Conservation (phyloP, 2,888 invertebrate genomes). For the Lysandra coridon region DNA sequence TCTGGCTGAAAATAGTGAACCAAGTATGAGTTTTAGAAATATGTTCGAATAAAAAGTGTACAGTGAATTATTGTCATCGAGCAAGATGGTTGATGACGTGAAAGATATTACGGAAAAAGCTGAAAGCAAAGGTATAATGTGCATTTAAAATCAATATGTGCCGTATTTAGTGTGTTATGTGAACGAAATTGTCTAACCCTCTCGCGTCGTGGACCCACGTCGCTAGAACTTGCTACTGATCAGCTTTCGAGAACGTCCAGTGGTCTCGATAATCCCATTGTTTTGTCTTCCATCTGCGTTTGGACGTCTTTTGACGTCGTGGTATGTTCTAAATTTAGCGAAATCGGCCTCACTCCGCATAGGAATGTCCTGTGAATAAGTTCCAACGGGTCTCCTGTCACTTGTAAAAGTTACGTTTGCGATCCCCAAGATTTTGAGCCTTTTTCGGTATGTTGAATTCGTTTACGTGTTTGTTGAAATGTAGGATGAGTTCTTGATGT, state of each 20-base stretch:
- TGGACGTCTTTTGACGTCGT: constrained; percentile 73
- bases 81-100: constrained; percentile 81
- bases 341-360: constrained; percentile 65
- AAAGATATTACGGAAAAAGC: constrained; percentile 77
- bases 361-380: constrained; percentile 59
- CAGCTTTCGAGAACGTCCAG: constrained; percentile 74
- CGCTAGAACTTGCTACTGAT: constrained; percentile 55
- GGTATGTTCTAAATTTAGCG: constrained; percentile 77
- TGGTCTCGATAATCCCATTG: constrained; percentile 63
- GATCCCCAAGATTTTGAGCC: constrained; percentile 44
- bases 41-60: constrained; percentile 79
- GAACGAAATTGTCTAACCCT: constrained; percentile 76
- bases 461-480: constrained; percentile 38
- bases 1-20: constrained; percentile 78
- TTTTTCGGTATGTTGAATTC: constrained; percentile 44
- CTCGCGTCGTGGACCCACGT: constrained; percentile 80
- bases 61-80: constrained; percentile 78
- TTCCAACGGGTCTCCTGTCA: constrained; percentile 47
- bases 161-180: constrained; percentile 72
- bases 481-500: constrained; percentile 32
- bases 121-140: constrained; percentile 78
- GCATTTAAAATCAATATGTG: constrained; percentile 71
- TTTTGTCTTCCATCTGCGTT: constrained; percentile 76
- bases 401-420: constrained; percentile 39
- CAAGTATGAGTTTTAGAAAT: constrained; percentile 79